phyloP scores from a whole-genome alignment of 2,888 invertebrate genomes.

The Geotrupes spiniger region DNA sequence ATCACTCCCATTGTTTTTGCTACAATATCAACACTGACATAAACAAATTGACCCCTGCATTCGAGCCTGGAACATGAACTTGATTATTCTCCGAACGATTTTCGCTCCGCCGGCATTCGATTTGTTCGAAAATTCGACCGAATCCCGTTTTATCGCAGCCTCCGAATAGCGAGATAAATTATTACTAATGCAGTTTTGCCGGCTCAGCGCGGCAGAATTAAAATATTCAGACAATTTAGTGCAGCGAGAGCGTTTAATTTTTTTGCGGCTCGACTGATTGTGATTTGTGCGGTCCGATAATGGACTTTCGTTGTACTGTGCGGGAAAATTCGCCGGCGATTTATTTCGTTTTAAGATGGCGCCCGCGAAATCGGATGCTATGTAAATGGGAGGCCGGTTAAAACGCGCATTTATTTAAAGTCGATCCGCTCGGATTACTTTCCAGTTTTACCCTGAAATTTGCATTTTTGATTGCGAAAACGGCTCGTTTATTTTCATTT shows the following conservation, averaged over 20 bases:
- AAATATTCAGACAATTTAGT: constrained; percentile 37
- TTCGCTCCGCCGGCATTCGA: too few species aligned
- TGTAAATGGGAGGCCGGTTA: constrained; percentile 13
- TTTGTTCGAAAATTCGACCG: too few species aligned
- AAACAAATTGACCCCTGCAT: too few species aligned
- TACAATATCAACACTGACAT: too few species aligned
- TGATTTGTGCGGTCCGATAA: constrained; percentile 35
- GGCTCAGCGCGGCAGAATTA: constrained; percentile 31
- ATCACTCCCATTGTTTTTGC: too few species aligned
- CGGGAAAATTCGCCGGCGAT: constrained; percentile 7
- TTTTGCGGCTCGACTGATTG: constrained; percentile 22
- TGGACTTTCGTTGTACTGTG: constrained; percentile 36
- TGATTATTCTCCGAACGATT: too few species aligned
- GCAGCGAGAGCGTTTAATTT: constrained; percentile 9
- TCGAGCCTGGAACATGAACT: too few species aligned
- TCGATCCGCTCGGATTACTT: too few species aligned
- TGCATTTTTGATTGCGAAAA: too few species aligned
- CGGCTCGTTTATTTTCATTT: constrained; percentile 5
- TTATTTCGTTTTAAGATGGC: constrained; percentile 1
- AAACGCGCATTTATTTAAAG: too few species aligned
- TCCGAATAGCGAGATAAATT: constrained; percentile 32
- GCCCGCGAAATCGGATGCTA: too few species aligned
- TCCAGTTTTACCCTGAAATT: constrained; percentile 14
- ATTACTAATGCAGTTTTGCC: constrained; percentile 41
- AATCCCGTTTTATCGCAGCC: too few species aligned